phyloP scores from a whole-genome alignment of 2,113 vertebrate genomes.

The Oplegnathus fasciatus region DNA sequence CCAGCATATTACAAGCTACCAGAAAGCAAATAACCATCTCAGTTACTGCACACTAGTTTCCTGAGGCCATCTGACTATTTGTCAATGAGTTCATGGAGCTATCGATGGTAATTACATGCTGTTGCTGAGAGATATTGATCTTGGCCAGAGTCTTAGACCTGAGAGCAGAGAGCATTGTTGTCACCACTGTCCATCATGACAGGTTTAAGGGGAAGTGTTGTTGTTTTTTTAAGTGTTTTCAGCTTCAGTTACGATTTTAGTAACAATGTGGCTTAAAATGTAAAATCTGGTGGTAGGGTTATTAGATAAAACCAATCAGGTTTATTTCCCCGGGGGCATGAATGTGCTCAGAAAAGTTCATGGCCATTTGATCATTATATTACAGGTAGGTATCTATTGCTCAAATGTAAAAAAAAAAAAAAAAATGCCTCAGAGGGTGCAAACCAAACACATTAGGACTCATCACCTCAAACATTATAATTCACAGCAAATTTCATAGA shows the following conservation, averaged over 20 bases:
- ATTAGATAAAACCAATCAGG: not conserved
- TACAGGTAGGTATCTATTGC: not conserved
- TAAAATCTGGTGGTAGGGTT: not conserved
- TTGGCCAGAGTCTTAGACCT: not conserved
- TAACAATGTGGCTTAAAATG: not conserved
- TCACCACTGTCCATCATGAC: conserved; percentile 1
- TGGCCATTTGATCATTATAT: not conserved
- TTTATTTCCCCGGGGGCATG: not conserved
- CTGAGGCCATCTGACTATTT: conserved; percentile 16
- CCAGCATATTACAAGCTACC: not conserved
- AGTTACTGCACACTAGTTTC: not conserved
- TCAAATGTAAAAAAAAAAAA: not conserved
- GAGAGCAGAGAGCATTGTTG: not conserved
- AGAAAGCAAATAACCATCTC: not conserved
- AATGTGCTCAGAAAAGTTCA: not conserved
- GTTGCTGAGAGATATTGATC: conserved; percentile 44
- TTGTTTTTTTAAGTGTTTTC: too few relatives aligned
- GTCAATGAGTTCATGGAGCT: conserved; percentile 19
- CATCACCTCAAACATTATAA: too few relatives aligned
- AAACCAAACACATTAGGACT: not conserved
- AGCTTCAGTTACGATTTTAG: not conserved
- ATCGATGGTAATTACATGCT: conserved; percentile 51
- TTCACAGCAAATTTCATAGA: too few relatives aligned
- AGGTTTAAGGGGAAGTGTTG: not conserved
- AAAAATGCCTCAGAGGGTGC: not conserved